Conservation (phyloP, 1,140 invertebrate species). For the Whitmania pigra region DNA sequence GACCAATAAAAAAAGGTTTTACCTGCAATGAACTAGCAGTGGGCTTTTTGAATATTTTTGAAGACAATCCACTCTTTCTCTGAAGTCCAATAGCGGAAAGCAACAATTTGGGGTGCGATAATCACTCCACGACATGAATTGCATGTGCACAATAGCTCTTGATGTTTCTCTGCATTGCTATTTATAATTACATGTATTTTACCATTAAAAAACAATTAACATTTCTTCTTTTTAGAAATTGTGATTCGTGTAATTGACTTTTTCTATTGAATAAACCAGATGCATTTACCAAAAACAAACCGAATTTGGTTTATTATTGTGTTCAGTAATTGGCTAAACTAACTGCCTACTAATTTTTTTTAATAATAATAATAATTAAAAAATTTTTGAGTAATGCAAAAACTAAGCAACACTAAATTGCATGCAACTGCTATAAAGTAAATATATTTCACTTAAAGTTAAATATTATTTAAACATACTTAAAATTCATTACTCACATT, state of each 20-base stretch:
- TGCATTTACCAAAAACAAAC: no score
- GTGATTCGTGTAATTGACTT: not conserved
- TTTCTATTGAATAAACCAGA: not conserved
- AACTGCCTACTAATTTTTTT: no score
- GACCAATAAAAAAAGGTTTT: not conserved
- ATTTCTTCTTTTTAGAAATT: not conserved
- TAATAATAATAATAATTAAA: no score
- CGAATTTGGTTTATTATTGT: no score
- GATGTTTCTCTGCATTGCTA: not conserved
- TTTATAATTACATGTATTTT: not conserved
- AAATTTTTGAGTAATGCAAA: no score
- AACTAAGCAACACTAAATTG: no score
- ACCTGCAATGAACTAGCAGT: slow-evolving; percentile 5
- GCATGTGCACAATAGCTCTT: not conserved
- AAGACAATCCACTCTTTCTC: not conserved
- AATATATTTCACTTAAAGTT: no score
- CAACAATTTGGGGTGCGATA: not conserved
- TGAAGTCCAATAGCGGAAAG: slow-evolving; percentile 1
- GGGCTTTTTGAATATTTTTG: not conserved
- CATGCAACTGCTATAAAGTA: no score
- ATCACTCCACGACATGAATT: slow-evolving; percentile 7
- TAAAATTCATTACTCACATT: no score
- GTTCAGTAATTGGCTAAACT: no score
- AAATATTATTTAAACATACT: no score
- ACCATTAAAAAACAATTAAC: no score